A percentile compares a stretch with the other conserved stretches of the same genome.
Conservation (phyloP, 2,888 invertebrate species). For the Odontocolon sp. region DNA sequence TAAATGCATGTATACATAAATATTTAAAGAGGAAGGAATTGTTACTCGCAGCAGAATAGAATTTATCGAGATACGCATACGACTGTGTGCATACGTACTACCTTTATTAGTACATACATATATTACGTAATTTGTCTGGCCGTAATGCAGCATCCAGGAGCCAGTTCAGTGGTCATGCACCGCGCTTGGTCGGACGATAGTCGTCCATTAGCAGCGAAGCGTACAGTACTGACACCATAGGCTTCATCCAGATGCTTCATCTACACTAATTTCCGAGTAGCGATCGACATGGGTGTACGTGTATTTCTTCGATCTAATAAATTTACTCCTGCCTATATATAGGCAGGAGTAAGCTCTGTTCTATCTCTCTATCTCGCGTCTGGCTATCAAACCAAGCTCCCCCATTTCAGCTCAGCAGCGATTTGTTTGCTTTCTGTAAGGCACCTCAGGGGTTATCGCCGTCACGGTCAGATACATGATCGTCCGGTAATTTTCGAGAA, state of each 20-base stretch:
- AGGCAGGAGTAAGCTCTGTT: neutral
- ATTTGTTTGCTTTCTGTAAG: constrained; percentile 10
- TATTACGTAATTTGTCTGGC: constrained; percentile 37
- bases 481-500: constrained; percentile 3
- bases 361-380: too few relatives aligned
- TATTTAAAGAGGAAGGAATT: too few relatives aligned
- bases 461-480: constrained; percentile 3
- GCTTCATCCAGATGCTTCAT: constrained; percentile 35
- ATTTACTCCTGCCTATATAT: constrained; percentile 12
- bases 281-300: constrained; percentile 1
- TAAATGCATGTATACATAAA: too few relatives aligned
- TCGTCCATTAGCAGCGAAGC: constrained; percentile 52
- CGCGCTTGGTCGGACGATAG: constrained; percentile 47
- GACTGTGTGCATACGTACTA: too few relatives aligned
- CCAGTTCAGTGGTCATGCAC: constrained; percentile 44
- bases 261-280: constrained; percentile 45
- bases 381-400: neutral
- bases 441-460: constrained; percentile 11
- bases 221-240: constrained; percentile 20
- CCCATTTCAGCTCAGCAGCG: constrained; percentile 16
- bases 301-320: constrained; percentile 51
- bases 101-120: neutral
- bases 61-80: constrained; percentile 9
- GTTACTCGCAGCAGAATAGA: neutral
- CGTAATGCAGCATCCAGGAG: constrained; percentile 18